Conservation (phyloP, 2,888 invertebrate species). For the Epinotia ramella region DNA sequence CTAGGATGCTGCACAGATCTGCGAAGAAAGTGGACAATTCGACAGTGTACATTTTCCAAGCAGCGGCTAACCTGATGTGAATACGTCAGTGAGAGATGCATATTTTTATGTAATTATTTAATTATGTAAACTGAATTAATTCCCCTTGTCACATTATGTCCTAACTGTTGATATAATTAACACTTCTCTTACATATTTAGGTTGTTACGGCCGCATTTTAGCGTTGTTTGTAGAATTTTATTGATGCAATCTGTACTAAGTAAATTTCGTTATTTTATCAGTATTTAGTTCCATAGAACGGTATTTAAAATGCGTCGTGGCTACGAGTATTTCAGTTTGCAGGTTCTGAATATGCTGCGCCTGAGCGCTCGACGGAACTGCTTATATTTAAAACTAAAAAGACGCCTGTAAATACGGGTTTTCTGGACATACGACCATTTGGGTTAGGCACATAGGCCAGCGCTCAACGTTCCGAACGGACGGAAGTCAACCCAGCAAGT, state of each 20-base stretch:
- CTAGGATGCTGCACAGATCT: neutral
- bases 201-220: neutral
- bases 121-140: too few relatives aligned
- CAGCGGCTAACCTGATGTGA: too few relatives aligned
- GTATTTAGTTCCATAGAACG: slow-evolving; percentile 2
- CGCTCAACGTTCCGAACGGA: slow-evolving; percentile 57
- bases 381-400: neutral
- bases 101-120: too few relatives aligned
- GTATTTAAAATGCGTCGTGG: neutral
- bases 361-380: neutral
- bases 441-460: slow-evolving; percentile 14
- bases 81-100: too few relatives aligned
- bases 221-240: too few relatives aligned
- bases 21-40: too few relatives aligned
- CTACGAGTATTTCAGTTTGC: slow-evolving; percentile 12
- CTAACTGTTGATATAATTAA: too few relatives aligned
- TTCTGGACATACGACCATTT: neutral
- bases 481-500: slow-evolving; percentile 73
- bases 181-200: neutral
- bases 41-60: too few relatives aligned
- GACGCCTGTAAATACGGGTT: neutral
- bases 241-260: neutral
- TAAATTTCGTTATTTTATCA: neutral
- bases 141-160: too few relatives aligned
- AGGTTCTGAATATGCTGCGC: slow-evolving; percentile 17